A percentile compares a stretch with the other conserved stretches of the same genome.
Evolutionary conservation across 2,888 invertebrate species (phyloP).

Genomic region (Cynaeus angustus): DNA sequence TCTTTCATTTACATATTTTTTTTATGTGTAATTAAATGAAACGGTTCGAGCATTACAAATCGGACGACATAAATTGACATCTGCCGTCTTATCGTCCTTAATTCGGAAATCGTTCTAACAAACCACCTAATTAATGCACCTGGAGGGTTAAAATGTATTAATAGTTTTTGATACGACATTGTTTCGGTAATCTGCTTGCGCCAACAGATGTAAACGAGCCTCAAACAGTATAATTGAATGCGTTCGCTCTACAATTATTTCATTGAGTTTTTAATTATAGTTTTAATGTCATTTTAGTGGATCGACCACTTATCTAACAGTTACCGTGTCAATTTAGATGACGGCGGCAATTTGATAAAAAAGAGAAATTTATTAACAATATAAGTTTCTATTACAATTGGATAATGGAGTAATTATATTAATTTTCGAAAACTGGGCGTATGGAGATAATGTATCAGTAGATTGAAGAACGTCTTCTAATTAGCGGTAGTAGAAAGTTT

Average conservation of each 20-base stretch:
- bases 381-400: constrained; percentile 33
- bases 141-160: constrained; percentile 34
- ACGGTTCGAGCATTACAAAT: constrained; percentile 37
- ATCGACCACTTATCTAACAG: constrained; percentile 40
- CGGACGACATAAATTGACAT: constrained; percentile 37
- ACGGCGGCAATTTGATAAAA: constrained; percentile 36
- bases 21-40: too few species aligned
- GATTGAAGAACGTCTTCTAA: too few species aligned
- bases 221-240: constrained; percentile 39
- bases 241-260: constrained; percentile 55
- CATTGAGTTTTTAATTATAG: constrained; percentile 57
- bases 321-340: constrained; percentile 39
- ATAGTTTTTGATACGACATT: constrained; percentile 36
- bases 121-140: constrained; percentile 40
- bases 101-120: constrained; percentile 27
- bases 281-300: constrained; percentile 40
- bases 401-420: constrained; percentile 17
- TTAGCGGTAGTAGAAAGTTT: too few species aligned
- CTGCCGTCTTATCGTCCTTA: constrained; percentile 33
- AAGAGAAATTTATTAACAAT: constrained; percentile 28
- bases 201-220: constrained; percentile 41
- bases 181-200: constrained; percentile 16
- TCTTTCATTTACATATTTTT: constrained; percentile 30
- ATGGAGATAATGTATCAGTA: background rate
- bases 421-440: background rate